A percentile compares a stretch with the other conserved stretches of the same genome.
Conservation (phyloP, 2,888 invertebrate genomes). For the Gryllus longicercus region DNA sequence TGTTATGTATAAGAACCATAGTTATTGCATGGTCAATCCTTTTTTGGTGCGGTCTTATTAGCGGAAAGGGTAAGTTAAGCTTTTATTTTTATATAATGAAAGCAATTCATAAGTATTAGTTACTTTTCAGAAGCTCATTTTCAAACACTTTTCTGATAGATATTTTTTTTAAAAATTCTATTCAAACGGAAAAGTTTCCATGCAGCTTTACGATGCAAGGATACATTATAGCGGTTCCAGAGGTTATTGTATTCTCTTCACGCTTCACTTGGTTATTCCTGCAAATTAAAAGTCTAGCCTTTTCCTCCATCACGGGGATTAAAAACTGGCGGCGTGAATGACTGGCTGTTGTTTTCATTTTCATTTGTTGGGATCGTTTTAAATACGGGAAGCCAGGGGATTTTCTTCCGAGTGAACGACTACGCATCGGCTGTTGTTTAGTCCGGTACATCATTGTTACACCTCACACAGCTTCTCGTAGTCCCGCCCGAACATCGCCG, state of each 20-base stretch:
- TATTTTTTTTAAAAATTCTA: no score
- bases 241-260: not conserved
- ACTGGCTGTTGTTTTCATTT: not conserved
- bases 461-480: not conserved
- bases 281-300: not conserved
- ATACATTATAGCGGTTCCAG: not conserved
- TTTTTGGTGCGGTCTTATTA: no score
- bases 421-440: not conserved
- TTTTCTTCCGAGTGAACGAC: not conserved
- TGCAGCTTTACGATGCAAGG: not conserved
- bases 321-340: constrained; percentile 5
- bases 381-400: not conserved
- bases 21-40: no score
- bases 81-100: no score
- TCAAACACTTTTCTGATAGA: no score
- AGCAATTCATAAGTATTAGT: no score
- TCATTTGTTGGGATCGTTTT: not conserved
- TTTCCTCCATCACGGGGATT: not conserved
- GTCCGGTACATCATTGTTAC: constrained; percentile 6
- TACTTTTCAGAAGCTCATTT: no score
- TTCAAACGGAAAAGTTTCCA: no score
- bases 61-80: no score
- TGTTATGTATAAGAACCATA: no score
- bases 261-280: not conserved
- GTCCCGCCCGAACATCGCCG: no score